Evolutionary conservation across 2,888 invertebrate genomes (phyloP).

Genomic region (Entomobrya proxima): DNA sequence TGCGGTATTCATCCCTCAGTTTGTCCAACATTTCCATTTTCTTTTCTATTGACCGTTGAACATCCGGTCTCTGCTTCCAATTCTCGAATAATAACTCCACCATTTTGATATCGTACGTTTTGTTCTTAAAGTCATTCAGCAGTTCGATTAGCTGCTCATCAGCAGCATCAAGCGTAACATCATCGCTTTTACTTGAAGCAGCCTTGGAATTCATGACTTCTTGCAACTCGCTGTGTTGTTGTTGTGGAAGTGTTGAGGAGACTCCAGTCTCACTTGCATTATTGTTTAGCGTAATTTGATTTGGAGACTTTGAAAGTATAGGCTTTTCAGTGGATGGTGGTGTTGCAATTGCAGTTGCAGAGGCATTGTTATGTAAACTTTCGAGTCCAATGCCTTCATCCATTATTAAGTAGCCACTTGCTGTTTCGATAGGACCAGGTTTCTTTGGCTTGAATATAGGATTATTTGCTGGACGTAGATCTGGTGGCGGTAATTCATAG

Average conservation of each 20-base stretch:
- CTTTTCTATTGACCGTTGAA: constrained; percentile 89
- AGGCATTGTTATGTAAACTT: not conserved
- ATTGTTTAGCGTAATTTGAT: too few relatives aligned
- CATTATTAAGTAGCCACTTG: constrained; percentile 68
- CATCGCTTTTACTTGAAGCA: not conserved
- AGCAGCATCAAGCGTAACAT: constrained; percentile 62
- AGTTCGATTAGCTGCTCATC: constrained; percentile 88
- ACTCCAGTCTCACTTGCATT: too few relatives aligned
- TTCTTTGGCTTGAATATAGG: constrained; percentile 50
- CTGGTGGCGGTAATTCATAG: constrained; percentile 70
- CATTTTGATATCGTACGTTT: constrained; percentile 87
- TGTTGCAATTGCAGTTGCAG: not conserved
- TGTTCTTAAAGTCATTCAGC: constrained; percentile 92
- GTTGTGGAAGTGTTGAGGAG: too few relatives aligned
- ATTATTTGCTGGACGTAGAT: constrained; percentile 56
- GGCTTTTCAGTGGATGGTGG: not conserved
- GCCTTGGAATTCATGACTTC: not conserved
- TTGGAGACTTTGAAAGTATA: too few relatives aligned
- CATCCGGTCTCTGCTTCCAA: constrained; percentile 92
- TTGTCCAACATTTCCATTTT: constrained; percentile 87
- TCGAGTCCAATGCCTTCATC: constrained; percentile 3
- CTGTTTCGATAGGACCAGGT: constrained; percentile 24
- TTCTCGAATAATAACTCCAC: constrained; percentile 90
- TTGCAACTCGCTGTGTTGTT: not conserved
- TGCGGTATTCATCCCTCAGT: constrained; percentile 86